These are phyloP conservation scores for Champsocephalus esox DNA, from an alignment of 2,797 vertebrate species.

Conservation along the genomic window DNA sequence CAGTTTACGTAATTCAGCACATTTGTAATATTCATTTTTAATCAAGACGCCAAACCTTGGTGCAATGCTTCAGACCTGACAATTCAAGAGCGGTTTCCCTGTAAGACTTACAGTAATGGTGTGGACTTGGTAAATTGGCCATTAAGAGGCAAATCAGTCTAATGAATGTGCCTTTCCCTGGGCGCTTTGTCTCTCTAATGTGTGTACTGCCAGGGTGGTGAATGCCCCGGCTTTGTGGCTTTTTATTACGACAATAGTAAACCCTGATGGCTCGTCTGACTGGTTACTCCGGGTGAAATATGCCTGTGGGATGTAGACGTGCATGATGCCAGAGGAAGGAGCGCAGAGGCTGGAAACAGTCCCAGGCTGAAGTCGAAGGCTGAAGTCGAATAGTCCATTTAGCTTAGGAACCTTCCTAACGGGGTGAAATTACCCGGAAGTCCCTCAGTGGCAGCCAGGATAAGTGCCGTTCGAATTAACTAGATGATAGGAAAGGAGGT, in stretches of 20 bases:
- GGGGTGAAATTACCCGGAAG: too few relatives aligned
- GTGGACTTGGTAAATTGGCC: constrained; percentile 30
- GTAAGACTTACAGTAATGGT: not conserved
- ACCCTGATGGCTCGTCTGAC: constrained; percentile 52
- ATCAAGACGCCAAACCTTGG: not conserved
- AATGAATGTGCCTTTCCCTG: constrained; percentile 29
- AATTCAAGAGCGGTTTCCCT: constrained; percentile 15
- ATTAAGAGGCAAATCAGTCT: constrained; percentile 50
- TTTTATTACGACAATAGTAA: constrained; percentile 68
- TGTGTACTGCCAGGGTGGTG: constrained; percentile 28
- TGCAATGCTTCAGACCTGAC: not conserved
- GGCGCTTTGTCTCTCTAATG: constrained; percentile 47
- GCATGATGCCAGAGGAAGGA: constrained; percentile 37
- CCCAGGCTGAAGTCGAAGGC: not conserved
- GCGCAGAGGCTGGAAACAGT: constrained; percentile 40
- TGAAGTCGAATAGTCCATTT: too few relatives aligned
- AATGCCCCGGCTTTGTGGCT: constrained; percentile 45
- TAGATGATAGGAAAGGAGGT: too few relatives aligned
- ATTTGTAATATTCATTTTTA: constrained; percentile 15
- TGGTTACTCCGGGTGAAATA: constrained; percentile 68
- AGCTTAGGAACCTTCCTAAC: too few relatives aligned
- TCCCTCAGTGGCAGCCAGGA: too few relatives aligned
- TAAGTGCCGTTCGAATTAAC: too few relatives aligned
- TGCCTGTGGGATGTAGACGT: constrained; percentile 39
- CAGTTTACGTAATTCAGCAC: constrained; percentile 18